Evolutionary conservation across 2,888 invertebrate genomes (phyloP).

Genomic region (Drosophila pseudotalamancana): DNA sequence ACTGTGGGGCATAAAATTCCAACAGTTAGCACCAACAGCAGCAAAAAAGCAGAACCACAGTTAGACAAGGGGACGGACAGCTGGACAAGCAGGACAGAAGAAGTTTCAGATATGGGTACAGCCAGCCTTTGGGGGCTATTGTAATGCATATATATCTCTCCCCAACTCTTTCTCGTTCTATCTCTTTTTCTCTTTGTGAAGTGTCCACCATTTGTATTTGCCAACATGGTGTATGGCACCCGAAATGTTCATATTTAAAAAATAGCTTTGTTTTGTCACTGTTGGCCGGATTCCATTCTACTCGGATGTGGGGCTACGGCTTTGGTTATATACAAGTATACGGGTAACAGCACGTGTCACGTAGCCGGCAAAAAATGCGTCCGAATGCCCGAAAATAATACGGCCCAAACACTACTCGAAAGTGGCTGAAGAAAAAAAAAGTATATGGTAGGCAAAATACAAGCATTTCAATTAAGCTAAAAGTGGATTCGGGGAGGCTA

Average conservation of each 20-base stretch:
- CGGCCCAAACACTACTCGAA: constrained; percentile 39
- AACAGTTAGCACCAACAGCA: constrained; percentile 13
- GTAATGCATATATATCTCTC: constrained; percentile 62
- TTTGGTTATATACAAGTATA: constrained; percentile 25
- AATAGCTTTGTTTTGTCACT: constrained; percentile 67
- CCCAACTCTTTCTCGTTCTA: too few relatives aligned
- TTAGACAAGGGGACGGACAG: constrained; percentile 21
- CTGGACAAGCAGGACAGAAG: background rate
- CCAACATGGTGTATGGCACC: constrained; percentile 25
- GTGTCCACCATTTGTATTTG: constrained; percentile 47
- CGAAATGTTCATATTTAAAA: constrained; percentile 63
- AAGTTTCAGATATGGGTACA: background rate
- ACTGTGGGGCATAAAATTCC: constrained; percentile 36
- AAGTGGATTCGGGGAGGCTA: constrained; percentile 30
- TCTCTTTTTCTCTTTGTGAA: constrained; percentile 17
- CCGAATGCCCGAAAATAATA: constrained; percentile 61
- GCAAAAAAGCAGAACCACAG: constrained; percentile 10
- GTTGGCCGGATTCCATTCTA: constrained; percentile 11
- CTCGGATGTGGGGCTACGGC: background rate
- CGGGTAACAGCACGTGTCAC: constrained; percentile 56
- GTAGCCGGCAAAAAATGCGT: constrained; percentile 66
- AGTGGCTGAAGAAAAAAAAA: constrained; percentile 32
- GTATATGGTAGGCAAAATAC: constrained; percentile 31
- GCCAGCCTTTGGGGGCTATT: constrained; percentile 51
- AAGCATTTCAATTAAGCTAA: constrained; percentile 69